These are phyloP conservation scores for Cephus rjabovi DNA, from an alignment of 2,888 invertebrate species.

Conservation along the genomic window DNA sequence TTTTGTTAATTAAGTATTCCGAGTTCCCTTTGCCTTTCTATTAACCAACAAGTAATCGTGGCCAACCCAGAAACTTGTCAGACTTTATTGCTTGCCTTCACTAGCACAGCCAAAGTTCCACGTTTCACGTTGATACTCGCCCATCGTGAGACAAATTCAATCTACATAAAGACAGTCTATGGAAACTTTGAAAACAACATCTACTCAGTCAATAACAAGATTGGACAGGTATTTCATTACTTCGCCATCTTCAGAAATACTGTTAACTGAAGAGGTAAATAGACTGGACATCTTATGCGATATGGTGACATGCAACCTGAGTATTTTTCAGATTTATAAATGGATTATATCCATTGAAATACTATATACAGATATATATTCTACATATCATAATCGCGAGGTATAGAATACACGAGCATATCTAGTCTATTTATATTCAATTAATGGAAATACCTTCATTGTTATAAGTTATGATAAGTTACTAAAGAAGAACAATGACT, in stretches of 20 bases:
- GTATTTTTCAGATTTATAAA: too few relatives aligned
- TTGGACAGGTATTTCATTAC: background rate
- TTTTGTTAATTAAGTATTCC: slow-evolving; percentile 28
- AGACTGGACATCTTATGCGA: too few relatives aligned
- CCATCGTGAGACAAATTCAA: slow-evolving; percentile 12
- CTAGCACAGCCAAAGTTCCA: slow-evolving; percentile 26
- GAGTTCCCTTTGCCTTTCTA: background rate
- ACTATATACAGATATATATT: too few relatives aligned
- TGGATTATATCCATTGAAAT: too few relatives aligned
- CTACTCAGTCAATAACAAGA: background rate
- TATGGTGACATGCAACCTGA: too few relatives aligned
- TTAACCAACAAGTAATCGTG: background rate
- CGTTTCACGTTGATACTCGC: slow-evolving; percentile 30
- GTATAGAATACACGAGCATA: too few relatives aligned
- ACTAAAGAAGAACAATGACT: background rate
- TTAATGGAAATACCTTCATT: too few relatives aligned
- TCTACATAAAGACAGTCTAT: background rate
- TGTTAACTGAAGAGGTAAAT: background rate
- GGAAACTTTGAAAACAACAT: background rate
- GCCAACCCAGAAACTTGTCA: background rate
- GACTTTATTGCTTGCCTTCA: background rate
- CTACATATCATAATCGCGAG: too few relatives aligned
- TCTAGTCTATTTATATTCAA: too few relatives aligned
- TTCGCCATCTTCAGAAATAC: slow-evolving; percentile 28
- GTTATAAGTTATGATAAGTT: too few relatives aligned